Evolutionary conservation across 2,113 vertebrate genomes (phyloP).

Genomic region (Andinoacara biseriatus): DNA sequence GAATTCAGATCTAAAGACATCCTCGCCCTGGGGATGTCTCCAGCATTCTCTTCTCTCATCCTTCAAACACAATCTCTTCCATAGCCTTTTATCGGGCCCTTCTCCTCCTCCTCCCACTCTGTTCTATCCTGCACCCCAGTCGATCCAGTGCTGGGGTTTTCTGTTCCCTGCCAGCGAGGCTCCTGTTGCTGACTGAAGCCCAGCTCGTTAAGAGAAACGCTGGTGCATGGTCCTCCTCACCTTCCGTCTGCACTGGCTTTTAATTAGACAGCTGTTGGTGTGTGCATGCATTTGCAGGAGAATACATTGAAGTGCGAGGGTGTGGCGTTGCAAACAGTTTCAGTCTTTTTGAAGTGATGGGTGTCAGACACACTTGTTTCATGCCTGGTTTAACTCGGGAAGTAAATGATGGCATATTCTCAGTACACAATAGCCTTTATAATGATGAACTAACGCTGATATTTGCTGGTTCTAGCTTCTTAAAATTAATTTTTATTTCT

Average conservation of each 20-base stretch:
- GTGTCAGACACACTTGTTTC: slow-evolving; percentile 24
- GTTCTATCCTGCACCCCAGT: slow-evolving; percentile 6
- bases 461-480: not conserved
- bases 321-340: slow-evolving; percentile 13
- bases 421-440: not conserved
- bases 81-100: slow-evolving; percentile 62
- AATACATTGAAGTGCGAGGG: slow-evolving; percentile 17
- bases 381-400: slow-evolving; percentile 14
- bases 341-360: slow-evolving; percentile 48
- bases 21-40: slow-evolving; percentile 61
- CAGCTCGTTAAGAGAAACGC: slow-evolving; percentile 72
- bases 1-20: slow-evolving; percentile 71
- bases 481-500: not conserved
- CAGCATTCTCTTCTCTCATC: slow-evolving; percentile 67
- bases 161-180: slow-evolving; percentile 58
- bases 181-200: slow-evolving; percentile 62
- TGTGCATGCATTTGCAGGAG: slow-evolving; percentile 32
- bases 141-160: slow-evolving; percentile 29
- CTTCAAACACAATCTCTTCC: slow-evolving; percentile 71
- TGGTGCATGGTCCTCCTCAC: slow-evolving; percentile 70
- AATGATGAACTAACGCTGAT: not conserved
- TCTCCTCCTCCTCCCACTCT: not conserved
- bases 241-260: slow-evolving; percentile 67
- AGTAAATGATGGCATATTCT: not conserved
- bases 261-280: slow-evolving; percentile 75